Evolutionary conservation across 2,888 invertebrate species (phyloP), one percentile per base, ranked within the genome.

Genomic region (Hyposoter didymator): DNA sequence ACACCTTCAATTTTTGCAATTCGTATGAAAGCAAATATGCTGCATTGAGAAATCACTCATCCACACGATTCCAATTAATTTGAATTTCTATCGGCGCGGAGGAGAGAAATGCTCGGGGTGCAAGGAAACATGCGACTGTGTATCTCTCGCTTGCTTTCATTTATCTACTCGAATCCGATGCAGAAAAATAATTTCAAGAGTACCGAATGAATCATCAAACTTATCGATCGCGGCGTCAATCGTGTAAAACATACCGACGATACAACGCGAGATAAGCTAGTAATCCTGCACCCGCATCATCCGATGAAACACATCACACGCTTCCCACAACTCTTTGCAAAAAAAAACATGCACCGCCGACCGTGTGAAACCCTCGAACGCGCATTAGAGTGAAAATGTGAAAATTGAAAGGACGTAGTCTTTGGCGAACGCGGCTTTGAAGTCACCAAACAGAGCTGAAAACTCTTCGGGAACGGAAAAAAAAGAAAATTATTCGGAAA

Each of bases 221-320:
- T 59, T 59, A 59, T 59, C 59, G 59, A 59, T 59, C 59, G 28
- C 59, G 28, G 28, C 28, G 28, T 8, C 22, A 55, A 28, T 55
- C 55, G 22, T 55, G 22, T 22, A 4, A 55, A 55, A 55, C 55
- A 22, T 4, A n/a, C n/a, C n/a, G n/a, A n/a, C 22, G 55, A 22
- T 55, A 55, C 55, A 22, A 12, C 28, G 10, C 28, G 6, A 28
- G 59, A 59, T 59, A 59, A 59, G 59, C 59, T 14, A 28, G 12
- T 59, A 59, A 59, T 59, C 59, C 59, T 28, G 28, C 28, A 59
- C 10, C 28, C 22, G 52, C 52, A 22, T 22, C 52, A 52, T 4
- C 22, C 4, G 28, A 59, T 59, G 22, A 14, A 59, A 59, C 28
- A 28, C 59, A 28, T 14, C 28, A 14, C 49, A 22, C 10, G 59